These are phyloP conservation scores for Cylindroiulus punctatus DNA, from an alignment of 2,888 invertebrate species.

Conservation along the genomic window DNA sequence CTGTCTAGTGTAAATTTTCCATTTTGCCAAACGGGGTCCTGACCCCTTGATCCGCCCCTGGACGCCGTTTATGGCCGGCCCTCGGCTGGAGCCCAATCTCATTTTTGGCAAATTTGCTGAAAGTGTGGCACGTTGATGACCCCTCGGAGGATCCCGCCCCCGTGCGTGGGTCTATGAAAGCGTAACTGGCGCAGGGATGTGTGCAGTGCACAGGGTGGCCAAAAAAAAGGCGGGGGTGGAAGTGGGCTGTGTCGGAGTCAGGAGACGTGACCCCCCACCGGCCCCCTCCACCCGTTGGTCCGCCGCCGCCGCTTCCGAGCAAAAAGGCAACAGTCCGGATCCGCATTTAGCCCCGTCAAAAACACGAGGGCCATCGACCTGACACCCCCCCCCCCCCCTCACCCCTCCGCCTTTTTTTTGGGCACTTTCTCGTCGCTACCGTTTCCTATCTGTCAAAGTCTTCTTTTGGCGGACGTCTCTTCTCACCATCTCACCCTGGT, in stretches of 20 bases:
- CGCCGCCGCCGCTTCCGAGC: background rate
- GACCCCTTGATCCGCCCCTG: too few species aligned
- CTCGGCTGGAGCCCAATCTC: background rate
- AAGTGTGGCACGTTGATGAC: background rate
- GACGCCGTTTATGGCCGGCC: background rate
- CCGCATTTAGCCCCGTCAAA: conserved; percentile 27
- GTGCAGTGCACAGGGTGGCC: background rate
- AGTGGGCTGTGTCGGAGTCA: conserved; percentile 26
- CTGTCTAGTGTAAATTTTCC: too few species aligned
- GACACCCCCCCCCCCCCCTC: background rate
- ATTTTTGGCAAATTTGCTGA: background rate
- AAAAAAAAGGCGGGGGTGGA: conserved; percentile 17
- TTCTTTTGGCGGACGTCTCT: background rate
- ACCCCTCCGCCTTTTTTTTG: background rate
- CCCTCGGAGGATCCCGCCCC: conserved; percentile 31
- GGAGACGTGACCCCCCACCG: conserved; percentile 32
- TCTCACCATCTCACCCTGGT: background rate
- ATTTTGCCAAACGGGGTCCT: too few species aligned
- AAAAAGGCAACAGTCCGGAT: conserved; percentile 32
- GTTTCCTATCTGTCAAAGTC: conserved; percentile 26
- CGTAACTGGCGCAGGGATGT: conserved; percentile 19
- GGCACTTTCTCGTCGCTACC: background rate
- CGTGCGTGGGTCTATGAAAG: conserved; percentile 26
- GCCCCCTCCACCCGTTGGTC: conserved; percentile 29
- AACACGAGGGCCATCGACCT: conserved; percentile 32